These are phyloP conservation scores for Noctuana brunneofusca DNA, from an alignment of 2,888 invertebrate genomes.

Conservation along the genomic window DNA sequence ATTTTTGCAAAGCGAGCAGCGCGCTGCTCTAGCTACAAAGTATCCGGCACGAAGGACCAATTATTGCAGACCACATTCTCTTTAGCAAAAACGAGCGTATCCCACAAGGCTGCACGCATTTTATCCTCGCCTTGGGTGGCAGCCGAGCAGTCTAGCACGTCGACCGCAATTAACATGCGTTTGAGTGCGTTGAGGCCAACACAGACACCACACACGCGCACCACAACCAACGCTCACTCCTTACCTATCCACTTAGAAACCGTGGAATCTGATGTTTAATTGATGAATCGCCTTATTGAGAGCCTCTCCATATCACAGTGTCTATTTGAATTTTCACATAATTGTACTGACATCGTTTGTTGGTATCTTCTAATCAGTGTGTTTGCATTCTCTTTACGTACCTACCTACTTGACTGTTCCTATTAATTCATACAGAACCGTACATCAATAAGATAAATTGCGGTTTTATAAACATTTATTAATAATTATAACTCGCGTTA, in stretches of 20 bases:
- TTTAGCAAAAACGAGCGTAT: slow-evolving; percentile 43
- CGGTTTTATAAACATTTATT: too few relatives aligned
- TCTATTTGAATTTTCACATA: slow-evolving; percentile 33
- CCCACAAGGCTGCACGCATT: slow-evolving; percentile 45
- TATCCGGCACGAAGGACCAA: slow-evolving; percentile 45
- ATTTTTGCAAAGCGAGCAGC: slow-evolving; percentile 12
- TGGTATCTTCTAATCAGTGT: not conserved
- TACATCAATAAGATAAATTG: too few relatives aligned
- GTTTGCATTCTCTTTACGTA: not conserved
- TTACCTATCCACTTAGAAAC: slow-evolving; percentile 43
- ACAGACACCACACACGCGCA: slow-evolving; percentile 17
- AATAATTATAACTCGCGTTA: too few relatives aligned
- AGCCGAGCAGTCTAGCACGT: slow-evolving; percentile 65
- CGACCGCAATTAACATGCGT: slow-evolving; percentile 45
- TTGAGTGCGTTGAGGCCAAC: slow-evolving; percentile 27
- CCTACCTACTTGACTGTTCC: not conserved
- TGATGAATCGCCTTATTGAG: slow-evolving; percentile 39
- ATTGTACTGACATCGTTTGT: slow-evolving; percentile 28
- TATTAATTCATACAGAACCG: too few relatives aligned
- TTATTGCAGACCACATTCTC: slow-evolving; percentile 47
- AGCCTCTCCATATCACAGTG: slow-evolving; percentile 21
- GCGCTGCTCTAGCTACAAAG: slow-evolving; percentile 13
- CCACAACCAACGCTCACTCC: slow-evolving; percentile 41
- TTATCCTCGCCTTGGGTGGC: slow-evolving; percentile 55
- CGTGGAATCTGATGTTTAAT: slow-evolving; percentile 46